These are phyloP conservation scores for Rhysida immarginata DNA, from an alignment of 1,140 invertebrate species.

Conservation along the genomic window DNA sequence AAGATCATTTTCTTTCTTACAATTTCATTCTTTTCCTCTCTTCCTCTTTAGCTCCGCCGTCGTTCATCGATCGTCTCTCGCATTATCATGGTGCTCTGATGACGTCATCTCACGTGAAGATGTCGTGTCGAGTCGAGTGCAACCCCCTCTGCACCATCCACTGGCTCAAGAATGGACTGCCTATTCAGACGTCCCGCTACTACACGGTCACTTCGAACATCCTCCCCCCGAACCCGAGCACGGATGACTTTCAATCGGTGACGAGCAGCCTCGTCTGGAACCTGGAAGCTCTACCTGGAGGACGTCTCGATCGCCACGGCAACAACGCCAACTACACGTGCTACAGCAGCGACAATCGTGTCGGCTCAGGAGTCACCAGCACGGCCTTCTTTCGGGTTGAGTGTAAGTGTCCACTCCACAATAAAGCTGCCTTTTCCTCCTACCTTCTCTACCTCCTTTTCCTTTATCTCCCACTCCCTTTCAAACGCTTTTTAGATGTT, in stretches of 20 bases:
- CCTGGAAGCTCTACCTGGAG: conserved; percentile 60
- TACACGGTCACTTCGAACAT: conserved; percentile 51
- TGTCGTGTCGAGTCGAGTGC: conserved; percentile 76
- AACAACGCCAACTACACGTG: conserved; percentile 75
- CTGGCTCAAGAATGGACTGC: conserved; percentile 57
- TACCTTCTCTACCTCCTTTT: neutral
- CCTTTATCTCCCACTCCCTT: neutral
- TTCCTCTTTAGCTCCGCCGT: conserved; percentile 51
- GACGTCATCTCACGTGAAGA: conserved; percentile 52
- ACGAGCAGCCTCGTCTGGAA: conserved; percentile 67
- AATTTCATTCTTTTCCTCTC: conserved; percentile 16
- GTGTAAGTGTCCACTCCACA: conserved; percentile 53
- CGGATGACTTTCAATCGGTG: conserved; percentile 73
- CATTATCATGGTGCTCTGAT: conserved; percentile 61
- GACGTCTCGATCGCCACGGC: conserved; percentile 50
- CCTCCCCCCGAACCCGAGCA: conserved; percentile 42
- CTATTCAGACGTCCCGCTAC: conserved; percentile 34
- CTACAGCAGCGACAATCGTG: conserved; percentile 51
- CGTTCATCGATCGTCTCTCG: conserved; percentile 65
- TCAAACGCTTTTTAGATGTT: no score
- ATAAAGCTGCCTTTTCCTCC: no score
- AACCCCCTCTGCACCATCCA: conserved; percentile 62
- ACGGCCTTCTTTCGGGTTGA: conserved; percentile 69
- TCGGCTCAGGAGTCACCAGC: conserved; percentile 55
- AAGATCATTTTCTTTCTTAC: no score